phyloP scores from a whole-genome alignment of 1,140 invertebrate species.

The Drosophila paulistorum region DNA sequence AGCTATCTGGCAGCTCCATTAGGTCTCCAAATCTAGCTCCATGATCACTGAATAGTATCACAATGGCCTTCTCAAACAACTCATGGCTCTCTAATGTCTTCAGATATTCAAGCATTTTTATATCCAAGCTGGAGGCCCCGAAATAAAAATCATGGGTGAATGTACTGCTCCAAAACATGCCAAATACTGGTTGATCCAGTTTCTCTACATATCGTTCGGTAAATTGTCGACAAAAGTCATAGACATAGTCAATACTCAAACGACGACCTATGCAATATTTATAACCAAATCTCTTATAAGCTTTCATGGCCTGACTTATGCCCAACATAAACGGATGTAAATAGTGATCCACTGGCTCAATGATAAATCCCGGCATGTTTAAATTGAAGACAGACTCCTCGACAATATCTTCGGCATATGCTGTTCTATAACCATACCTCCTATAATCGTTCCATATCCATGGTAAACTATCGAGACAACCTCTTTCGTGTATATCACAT shows the following conservation, averaged over 20 bases:
- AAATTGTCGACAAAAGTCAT: slow-evolving; percentile 85
- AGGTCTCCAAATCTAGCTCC: slow-evolving; percentile 93
- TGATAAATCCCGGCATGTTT: slow-evolving; percentile 87
- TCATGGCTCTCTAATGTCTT: slow-evolving; percentile 52
- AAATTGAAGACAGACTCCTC: slow-evolving; percentile 90
- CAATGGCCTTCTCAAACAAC: slow-evolving; percentile 86
- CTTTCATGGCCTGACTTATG: slow-evolving; percentile 76
- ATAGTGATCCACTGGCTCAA: slow-evolving; percentile 91
- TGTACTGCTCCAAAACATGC: slow-evolving; percentile 90
- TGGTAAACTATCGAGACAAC: slow-evolving; percentile 13
- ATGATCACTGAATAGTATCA: slow-evolving; percentile 95
- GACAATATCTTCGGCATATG: slow-evolving; percentile 89
- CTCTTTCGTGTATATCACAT: neutral
- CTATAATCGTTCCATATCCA: slow-evolving; percentile 59
- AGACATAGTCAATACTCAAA: slow-evolving; percentile 84
- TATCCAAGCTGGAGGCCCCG: slow-evolving; percentile 87
- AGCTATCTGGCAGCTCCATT: slow-evolving; percentile 86
- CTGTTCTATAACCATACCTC: slow-evolving; percentile 88
- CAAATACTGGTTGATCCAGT: slow-evolving; percentile 85
- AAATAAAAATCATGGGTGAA: slow-evolving; percentile 90
- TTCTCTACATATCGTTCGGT: slow-evolving; percentile 61
- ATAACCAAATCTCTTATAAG: slow-evolving; percentile 1
- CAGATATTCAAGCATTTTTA: slow-evolving; percentile 85
- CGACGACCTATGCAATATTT: slow-evolving; percentile 85
- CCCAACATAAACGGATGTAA: slow-evolving; percentile 88